Conservation (phyloP, 2,888 invertebrate species). For the Spisula subtruncata region DNA sequence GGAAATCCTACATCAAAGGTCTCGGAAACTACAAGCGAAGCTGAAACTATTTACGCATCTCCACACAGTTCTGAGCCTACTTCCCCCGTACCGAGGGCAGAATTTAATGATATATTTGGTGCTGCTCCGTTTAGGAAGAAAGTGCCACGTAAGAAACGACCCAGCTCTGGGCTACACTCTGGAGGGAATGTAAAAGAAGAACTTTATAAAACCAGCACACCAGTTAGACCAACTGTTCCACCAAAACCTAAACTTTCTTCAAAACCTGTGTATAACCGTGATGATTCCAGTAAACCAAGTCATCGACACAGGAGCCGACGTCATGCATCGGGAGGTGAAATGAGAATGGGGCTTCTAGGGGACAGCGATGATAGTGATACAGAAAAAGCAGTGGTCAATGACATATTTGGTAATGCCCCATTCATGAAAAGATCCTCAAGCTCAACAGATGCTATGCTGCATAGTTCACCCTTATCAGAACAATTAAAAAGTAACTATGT, state of each 20-base stretch:
- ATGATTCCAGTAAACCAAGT: constrained; percentile 41
- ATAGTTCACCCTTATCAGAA: constrained; percentile 48
- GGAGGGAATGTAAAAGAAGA: constrained; percentile 56
- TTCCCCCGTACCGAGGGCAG: constrained; percentile 68
- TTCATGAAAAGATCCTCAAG: constrained; percentile 76
- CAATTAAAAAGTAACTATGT: constrained; percentile 18
- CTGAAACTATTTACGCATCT: constrained; percentile 56
- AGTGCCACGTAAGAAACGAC: constrained; percentile 73
- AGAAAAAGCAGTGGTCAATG: constrained; percentile 62
- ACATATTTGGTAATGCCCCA: constrained; percentile 85
- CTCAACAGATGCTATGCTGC: constrained; percentile 66
- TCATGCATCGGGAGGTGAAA: constrained; percentile 58
- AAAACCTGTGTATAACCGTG: constrained; percentile 47
- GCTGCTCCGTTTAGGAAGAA: constrained; percentile 86
- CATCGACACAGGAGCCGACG: constrained; percentile 49
- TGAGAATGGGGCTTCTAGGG: constrained; percentile 57
- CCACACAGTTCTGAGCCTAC: constrained; percentile 62
- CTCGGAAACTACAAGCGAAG: constrained; percentile 30
- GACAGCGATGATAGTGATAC: constrained; percentile 62
- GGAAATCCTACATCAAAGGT: constrained; percentile 34
- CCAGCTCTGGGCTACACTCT: constrained; percentile 64
- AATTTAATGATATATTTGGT: constrained; percentile 83
- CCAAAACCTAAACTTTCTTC: constrained; percentile 57
- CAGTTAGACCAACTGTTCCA: constrained; percentile 70
- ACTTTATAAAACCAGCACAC: constrained; percentile 60